phyloP scores from a whole-genome alignment of 2,888 invertebrate genomes.

The Trissolcus brochymenae region DNA sequence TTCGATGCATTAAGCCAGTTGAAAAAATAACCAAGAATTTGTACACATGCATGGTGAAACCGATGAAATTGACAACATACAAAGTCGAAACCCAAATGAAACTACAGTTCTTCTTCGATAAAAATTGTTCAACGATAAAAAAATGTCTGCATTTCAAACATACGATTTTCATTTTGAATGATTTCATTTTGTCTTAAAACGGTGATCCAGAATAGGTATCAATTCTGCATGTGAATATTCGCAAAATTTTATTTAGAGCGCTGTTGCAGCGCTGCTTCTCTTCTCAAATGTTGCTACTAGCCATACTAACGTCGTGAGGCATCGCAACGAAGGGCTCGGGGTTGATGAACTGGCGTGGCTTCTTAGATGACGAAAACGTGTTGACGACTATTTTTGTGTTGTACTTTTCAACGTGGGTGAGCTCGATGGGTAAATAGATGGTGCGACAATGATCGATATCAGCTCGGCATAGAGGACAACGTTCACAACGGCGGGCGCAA shows the following conservation, averaged over 20 bases:
- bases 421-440: conserved; percentile 83
- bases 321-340: conserved; percentile 62
- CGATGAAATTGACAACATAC: too few species aligned
- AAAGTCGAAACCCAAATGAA: too few species aligned
- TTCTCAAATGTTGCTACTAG: conserved; percentile 68
- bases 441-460: conserved; percentile 84
- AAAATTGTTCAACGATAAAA: too few species aligned
- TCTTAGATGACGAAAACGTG: conserved; percentile 56
- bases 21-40: too few species aligned
- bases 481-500: conserved; percentile 85
- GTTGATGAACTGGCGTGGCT: conserved; percentile 62
- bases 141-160: too few species aligned
- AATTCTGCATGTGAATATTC: conserved; percentile 67
- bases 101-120: too few species aligned
- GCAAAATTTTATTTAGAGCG: conserved; percentile 62
- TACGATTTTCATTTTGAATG: too few species aligned
- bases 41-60: too few species aligned
- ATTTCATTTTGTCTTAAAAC: background rate
- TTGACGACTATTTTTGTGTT: conserved; percentile 64
- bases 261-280: conserved; percentile 56
- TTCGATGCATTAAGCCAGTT: too few species aligned
- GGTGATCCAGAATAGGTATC: conserved; percentile 52
- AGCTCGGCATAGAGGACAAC: conserved; percentile 86
- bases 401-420: conserved; percentile 73
- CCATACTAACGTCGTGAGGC: conserved; percentile 59